Evolutionary conservation across 35 echinoderm and acorn worm species (phyloP).

Genomic region (Amphiura filiformis): DNA sequence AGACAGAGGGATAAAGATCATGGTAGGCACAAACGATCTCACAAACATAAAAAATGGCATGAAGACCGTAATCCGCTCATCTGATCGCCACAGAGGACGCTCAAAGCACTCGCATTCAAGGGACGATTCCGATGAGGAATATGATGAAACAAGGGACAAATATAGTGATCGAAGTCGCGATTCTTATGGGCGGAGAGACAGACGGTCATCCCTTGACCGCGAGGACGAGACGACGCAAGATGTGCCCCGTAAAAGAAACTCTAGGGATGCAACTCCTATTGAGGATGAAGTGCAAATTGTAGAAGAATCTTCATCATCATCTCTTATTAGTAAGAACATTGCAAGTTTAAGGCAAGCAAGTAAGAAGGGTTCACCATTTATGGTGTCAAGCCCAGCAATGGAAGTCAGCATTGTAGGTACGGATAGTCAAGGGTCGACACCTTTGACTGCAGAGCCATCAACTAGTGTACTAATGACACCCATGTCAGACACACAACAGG

Average conservation of each 20-base stretch:
- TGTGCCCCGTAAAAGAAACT: not conserved
- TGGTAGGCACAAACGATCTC: not conserved
- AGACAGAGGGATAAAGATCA: not conserved
- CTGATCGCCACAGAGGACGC: not conserved
- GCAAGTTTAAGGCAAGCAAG: not conserved
- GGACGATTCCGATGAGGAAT: not conserved
- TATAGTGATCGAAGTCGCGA: not conserved
- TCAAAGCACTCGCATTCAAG: not conserved
- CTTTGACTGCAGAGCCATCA: not conserved
- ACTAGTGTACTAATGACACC: not conserved
- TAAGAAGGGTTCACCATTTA: not conserved
- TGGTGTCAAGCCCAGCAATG: not conserved
- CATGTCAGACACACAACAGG: not conserved
- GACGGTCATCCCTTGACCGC: not conserved
- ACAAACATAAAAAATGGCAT: not conserved
- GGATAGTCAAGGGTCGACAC: not conserved
- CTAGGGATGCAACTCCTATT: not conserved
- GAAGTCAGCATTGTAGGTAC: not conserved
- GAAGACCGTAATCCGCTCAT: not conserved
- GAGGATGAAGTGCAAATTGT: not conserved
- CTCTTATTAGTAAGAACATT: not conserved
- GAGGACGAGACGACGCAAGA: not conserved
- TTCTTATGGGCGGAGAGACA: not conserved
- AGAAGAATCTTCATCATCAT: not conserved
- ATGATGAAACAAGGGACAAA: not conserved